Conservation (phyloP, 2,888 invertebrate species). For the Fissipunctia ypsillon region DNA sequence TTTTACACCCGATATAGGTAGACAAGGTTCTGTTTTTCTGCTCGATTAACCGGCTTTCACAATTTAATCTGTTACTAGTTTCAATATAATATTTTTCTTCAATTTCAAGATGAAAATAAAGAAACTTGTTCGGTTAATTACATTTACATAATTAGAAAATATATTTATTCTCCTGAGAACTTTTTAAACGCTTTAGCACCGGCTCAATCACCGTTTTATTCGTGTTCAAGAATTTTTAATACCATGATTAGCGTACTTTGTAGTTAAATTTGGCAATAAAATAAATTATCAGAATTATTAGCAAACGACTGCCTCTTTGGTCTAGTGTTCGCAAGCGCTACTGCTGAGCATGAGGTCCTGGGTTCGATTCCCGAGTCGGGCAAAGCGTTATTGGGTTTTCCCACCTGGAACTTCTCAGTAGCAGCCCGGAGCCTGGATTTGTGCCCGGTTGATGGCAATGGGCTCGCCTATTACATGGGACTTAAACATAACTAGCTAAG, state of each 20-base stretch:
- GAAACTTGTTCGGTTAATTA: conserved; percentile 42
- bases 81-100: conserved; percentile 23
- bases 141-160: conserved; percentile 45
- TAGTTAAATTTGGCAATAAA: conserved; percentile 19
- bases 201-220: conserved; percentile 30
- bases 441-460: too few species aligned
- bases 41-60: not conserved
- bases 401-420: too few species aligned
- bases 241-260: conserved; percentile 25
- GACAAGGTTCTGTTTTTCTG: not conserved
- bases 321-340: too few species aligned
- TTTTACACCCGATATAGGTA: too few species aligned
- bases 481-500: too few species aligned
- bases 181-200: conserved; percentile 9
- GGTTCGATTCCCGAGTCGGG: too few species aligned
- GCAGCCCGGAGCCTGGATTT: too few species aligned
- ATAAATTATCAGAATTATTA: conserved; percentile 1
- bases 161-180: conserved; percentile 21
- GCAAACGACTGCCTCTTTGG: too few species aligned
- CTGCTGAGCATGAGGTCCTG: too few species aligned
- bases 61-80: conserved; percentile 5
- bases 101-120: conserved; percentile 20
- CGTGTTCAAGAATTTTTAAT: conserved; percentile 25
- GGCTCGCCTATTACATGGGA: too few species aligned
- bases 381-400: too few species aligned